Percentiles rank a stretch among this genome's conserved stretches.
phyloP scores from a whole-genome alignment of 2,113 vertebrate genomes.

The Hippocampus zosterae region DNA sequence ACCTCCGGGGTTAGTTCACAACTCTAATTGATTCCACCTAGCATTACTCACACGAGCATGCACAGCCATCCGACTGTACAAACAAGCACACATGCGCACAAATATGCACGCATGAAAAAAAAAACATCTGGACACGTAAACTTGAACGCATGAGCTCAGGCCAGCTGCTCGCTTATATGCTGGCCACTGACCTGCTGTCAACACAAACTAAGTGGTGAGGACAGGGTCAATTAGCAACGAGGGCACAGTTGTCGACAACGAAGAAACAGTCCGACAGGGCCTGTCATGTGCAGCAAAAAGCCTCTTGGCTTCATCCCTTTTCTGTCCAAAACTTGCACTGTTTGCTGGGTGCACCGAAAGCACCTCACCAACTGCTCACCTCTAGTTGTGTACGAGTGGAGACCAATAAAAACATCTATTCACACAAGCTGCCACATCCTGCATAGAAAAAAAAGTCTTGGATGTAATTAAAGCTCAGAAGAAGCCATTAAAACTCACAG shows the following conservation, averaged over 20 bases:
- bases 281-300: slow-evolving; percentile 41
- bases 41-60: slow-evolving; percentile 17
- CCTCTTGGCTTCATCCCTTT: slow-evolving; percentile 39
- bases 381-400: slow-evolving; percentile 38
- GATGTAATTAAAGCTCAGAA: slow-evolving; percentile 48
- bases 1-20: slow-evolving; percentile 34
- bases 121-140: slow-evolving; percentile 12
- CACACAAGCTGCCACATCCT: slow-evolving; percentile 43
- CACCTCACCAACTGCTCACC: slow-evolving; percentile 36
- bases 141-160: slow-evolving; percentile 16
- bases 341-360: slow-evolving; percentile 41
- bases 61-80: not conserved
- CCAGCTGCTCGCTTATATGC: slow-evolving; percentile 18
- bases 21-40: slow-evolving; percentile 27
- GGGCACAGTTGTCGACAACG: slow-evolving; percentile 2
- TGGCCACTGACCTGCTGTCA: slow-evolving; percentile 41
- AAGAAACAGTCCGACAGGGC: slow-evolving; percentile 25
- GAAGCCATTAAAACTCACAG: slow-evolving; percentile 35
- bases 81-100: slow-evolving; percentile 10
- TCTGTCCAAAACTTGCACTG: slow-evolving; percentile 15
- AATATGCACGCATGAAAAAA: not conserved
- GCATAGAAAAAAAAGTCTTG: slow-evolving; percentile 25
- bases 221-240: slow-evolving; percentile 33
- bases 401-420: slow-evolving; percentile 51
- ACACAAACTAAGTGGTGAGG: slow-evolving; percentile 22